phyloP scores from a whole-genome alignment of 2,113 vertebrate genomes.

The Astur gentilis region DNA sequence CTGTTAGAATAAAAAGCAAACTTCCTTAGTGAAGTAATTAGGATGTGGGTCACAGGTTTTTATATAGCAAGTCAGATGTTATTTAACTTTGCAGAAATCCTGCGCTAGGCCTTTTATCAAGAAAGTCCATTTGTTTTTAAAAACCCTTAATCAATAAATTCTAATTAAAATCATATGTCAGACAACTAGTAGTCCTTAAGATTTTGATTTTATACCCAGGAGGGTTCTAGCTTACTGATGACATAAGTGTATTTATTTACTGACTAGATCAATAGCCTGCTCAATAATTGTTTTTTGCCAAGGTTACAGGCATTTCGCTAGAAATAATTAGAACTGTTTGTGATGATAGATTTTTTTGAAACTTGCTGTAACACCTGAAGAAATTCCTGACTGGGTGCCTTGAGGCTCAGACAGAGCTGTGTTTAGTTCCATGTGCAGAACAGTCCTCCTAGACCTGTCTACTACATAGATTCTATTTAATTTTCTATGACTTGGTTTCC shows the following conservation, averaged over 20 bases:
- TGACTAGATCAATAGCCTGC: slow-evolving; percentile 43
- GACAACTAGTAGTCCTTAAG: slow-evolving; percentile 44
- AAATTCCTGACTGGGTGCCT: neutral
- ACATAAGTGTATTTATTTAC: slow-evolving; percentile 57
- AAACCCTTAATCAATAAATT: slow-evolving; percentile 51
- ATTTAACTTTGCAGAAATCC: slow-evolving; percentile 30
- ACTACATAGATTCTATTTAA: neutral
- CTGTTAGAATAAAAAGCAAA: neutral
- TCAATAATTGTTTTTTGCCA: slow-evolving; percentile 39
- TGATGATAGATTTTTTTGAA: slow-evolving; percentile 32
- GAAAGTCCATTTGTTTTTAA: slow-evolving; percentile 32
- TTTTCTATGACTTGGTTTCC: neutral
- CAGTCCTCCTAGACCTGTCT: neutral
- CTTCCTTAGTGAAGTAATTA: neutral
- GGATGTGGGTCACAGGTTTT: slow-evolving; percentile 3
- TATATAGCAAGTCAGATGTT: neutral
- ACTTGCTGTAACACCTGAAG: slow-evolving; percentile 9
- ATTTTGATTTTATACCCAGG: slow-evolving; percentile 39
- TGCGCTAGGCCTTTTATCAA: neutral
- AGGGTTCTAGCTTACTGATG: slow-evolving; percentile 33
- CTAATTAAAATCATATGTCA: slow-evolving; percentile 62
- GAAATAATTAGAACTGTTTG: slow-evolving; percentile 37
- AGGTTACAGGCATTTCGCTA: slow-evolving; percentile 26
- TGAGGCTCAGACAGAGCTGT: neutral
- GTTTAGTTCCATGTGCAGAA: neutral